Conservation (phyloP, 2,113 vertebrate genomes). For the Oreocharis arfaki region DNA sequence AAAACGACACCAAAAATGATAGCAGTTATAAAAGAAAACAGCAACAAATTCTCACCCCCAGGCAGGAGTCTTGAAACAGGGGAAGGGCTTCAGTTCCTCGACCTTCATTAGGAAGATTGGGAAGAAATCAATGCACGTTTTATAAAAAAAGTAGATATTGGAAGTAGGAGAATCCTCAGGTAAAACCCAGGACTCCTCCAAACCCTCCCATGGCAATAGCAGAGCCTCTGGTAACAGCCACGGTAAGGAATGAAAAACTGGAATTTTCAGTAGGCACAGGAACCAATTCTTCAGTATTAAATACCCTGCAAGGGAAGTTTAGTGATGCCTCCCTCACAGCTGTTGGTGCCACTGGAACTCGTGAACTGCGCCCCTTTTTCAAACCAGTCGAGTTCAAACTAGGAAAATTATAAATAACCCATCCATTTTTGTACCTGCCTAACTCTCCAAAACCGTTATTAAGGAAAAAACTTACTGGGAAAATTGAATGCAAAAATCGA, state of each 20-base stretch:
- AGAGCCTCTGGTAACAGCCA: background rate
- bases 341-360: background rate
- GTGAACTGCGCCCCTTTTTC: accelerated
- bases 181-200: background rate
- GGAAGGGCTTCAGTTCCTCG: background rate
- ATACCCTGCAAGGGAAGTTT: background rate
- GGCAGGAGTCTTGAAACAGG: background rate
- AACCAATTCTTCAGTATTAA: background rate
- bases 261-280: background rate
- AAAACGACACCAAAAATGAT: background rate
- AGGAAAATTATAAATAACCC: background rate
- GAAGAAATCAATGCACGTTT: background rate
- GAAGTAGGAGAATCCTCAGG: background rate
- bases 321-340: background rate
- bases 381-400: background rate
- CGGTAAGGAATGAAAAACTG: background rate
- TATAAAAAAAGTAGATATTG: background rate
- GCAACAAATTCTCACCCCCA: background rate
- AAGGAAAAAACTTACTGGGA: background rate
- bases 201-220: background rate
- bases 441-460: background rate
- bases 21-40: background rate
- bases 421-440: background rate
- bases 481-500: background rate
- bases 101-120: background rate